These are phyloP conservation scores for Xylocampa areola DNA, from an alignment of 2,888 invertebrate species.

Conservation along the genomic window DNA sequence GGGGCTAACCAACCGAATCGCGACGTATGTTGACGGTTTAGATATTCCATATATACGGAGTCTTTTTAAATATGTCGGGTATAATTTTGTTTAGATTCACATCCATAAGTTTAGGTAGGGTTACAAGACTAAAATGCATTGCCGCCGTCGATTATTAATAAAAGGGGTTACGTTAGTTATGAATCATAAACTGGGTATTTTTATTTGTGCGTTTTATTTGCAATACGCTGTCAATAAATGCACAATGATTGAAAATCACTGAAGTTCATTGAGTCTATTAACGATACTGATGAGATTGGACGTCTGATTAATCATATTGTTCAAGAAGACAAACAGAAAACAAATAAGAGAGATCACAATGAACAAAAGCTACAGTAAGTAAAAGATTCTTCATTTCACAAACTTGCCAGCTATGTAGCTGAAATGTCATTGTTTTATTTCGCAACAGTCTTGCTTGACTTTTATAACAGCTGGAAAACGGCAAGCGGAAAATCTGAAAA, in stretches of 20 bases:
- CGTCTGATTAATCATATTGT: slow-evolving; percentile 34
- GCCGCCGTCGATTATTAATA: slow-evolving; percentile 8
- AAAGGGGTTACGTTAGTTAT: slow-evolving; percentile 62
- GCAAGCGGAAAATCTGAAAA: slow-evolving; percentile 46
- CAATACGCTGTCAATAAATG: slow-evolving; percentile 63
- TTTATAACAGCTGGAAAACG: slow-evolving; percentile 49
- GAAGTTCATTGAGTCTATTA: slow-evolving; percentile 52
- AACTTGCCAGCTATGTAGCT: slow-evolving; percentile 31
- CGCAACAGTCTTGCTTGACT: slow-evolving; percentile 4
- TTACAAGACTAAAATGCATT: slow-evolving; percentile 37
- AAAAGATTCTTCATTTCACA: slow-evolving; percentile 19
- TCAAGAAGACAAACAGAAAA: background rate
- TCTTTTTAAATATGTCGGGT: slow-evolving; percentile 59
- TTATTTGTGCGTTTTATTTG: slow-evolving; percentile 53
- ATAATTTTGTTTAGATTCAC: slow-evolving; percentile 56
- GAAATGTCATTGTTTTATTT: slow-evolving; percentile 21
- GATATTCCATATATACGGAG: slow-evolving; percentile 45
- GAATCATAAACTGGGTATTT: slow-evolving; percentile 66
- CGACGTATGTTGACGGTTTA: slow-evolving; percentile 57
- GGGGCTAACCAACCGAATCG: slow-evolving; percentile 69
- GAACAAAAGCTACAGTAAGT: background rate
- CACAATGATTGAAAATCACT: slow-evolving; percentile 61
- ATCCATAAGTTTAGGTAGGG: slow-evolving; percentile 48
- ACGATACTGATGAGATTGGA: slow-evolving; percentile 44
- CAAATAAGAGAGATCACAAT: slow-evolving; percentile 6